Evolutionary conservation across 2,797 vertebrate genomes (phyloP).

Genomic region (Hoplostethus atlanticus): DNA sequence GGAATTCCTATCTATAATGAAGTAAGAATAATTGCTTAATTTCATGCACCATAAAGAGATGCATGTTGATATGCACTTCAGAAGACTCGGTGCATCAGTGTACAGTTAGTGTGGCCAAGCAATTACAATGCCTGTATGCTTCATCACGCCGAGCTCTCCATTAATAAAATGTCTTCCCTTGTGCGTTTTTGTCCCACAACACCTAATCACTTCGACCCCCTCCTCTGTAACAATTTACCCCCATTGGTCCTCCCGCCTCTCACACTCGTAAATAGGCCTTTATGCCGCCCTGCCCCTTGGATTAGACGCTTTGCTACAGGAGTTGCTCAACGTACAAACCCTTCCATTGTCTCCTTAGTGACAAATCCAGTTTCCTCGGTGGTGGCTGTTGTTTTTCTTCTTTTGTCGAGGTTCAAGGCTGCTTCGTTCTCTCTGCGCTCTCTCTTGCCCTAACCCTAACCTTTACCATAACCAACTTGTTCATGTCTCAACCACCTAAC

Average conservation of each 20-base stretch:
- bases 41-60: constrained; percentile 53
- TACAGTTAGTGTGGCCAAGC: constrained; percentile 28
- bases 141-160: constrained; percentile 21
- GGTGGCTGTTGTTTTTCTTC: constrained; percentile 42
- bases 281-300: constrained; percentile 68
- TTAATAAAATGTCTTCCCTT: constrained; percentile 50
- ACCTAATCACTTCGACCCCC: constrained; percentile 48
- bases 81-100: constrained; percentile 9
- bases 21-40: constrained; percentile 54
- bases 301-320: constrained; percentile 74
- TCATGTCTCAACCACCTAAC: not conserved
- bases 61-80: constrained; percentile 19
- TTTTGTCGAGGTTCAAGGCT: constrained; percentile 28
- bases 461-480: constrained; percentile 9
- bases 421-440: constrained; percentile 9
- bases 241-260: constrained; percentile 71
- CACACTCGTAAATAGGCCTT: constrained; percentile 78
- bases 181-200: constrained; percentile 53
- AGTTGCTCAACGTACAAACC: constrained; percentile 74
- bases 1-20: constrained; percentile 47
- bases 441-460: constrained; percentile 6
- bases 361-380: constrained; percentile 60
- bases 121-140: constrained; percentile 37
- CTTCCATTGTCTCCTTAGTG: constrained; percentile 65
- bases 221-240: constrained; percentile 66